Conservation (phyloP, 2,113 vertebrate species). For the Origma solitaria region DNA sequence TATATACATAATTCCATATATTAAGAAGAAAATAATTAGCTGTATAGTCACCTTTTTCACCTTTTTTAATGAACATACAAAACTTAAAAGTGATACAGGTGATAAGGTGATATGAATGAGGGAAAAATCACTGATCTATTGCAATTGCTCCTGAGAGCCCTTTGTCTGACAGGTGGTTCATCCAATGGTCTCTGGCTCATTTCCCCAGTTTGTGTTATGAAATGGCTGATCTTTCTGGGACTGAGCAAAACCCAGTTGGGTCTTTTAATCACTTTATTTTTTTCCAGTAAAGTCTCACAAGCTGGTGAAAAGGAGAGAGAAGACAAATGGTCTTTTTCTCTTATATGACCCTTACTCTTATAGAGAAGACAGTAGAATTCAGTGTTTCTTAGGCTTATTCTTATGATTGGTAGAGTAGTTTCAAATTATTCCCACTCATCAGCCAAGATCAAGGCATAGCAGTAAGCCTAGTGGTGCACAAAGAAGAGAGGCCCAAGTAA, state of each 20-base stretch:
- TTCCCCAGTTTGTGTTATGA: neutral
- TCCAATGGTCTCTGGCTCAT: neutral
- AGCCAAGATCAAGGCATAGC: neutral
- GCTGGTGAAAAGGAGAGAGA: neutral
- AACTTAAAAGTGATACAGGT: neutral
- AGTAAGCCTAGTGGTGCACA: neutral
- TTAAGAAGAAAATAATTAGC: neutral
- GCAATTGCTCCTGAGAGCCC: neutral
- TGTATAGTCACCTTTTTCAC: accelerated
- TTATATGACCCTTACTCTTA: neutral
- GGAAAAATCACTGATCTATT: neutral
- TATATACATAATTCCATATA: neutral
- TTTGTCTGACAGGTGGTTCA: neutral
- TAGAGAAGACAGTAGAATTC: neutral
- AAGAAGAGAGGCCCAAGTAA: neutral
- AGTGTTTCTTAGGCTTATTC: neutral
- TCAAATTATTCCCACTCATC: neutral
- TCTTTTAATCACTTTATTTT: neutral
- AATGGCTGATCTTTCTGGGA: neutral
- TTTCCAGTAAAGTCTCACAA: neutral
- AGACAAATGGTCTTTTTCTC: neutral
- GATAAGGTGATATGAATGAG: neutral
- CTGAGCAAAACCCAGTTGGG: neutral
- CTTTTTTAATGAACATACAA: neutral
- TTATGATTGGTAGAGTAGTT: neutral